Evolutionary conservation across 2,797 vertebrate species (phyloP).

Genomic region (Oreochromis grahami): DNA sequence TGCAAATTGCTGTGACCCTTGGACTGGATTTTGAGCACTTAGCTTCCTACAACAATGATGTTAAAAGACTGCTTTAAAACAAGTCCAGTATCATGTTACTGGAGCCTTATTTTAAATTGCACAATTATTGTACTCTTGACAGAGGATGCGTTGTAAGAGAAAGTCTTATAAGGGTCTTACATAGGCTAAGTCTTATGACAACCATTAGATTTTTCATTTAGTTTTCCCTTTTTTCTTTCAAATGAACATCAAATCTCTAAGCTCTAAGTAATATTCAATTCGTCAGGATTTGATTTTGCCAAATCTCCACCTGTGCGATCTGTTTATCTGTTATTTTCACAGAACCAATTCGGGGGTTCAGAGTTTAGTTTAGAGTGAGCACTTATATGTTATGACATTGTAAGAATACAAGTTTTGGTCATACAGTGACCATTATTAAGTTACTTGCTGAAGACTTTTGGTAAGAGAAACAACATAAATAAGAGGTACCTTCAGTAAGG

Average conservation of each 20-base stretch:
- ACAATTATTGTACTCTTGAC: background rate
- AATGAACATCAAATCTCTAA: background rate
- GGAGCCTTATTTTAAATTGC: background rate
- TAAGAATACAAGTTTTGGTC: background rate
- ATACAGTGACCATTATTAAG: background rate
- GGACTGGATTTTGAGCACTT: background rate
- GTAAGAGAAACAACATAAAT: background rate
- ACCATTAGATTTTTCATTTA: background rate
- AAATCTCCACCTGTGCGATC: background rate
- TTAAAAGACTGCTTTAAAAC: background rate
- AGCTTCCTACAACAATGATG: background rate
- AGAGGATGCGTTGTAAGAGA: background rate
- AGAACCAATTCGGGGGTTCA: background rate
- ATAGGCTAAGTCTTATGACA: background rate
- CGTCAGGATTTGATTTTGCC: background rate
- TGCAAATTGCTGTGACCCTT: background rate
- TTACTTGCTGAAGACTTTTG: background rate
- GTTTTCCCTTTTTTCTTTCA: background rate
- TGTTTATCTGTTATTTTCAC: background rate
- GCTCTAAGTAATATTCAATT: background rate
- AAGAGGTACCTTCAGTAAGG: conserved; percentile 83
- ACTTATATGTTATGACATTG: background rate
- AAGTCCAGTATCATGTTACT: background rate
- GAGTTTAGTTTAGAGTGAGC: background rate
- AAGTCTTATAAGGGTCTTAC: background rate